Percentiles rank a stretch among this genome's conserved stretches.
phyloP scores from a whole-genome alignment of 2,113 vertebrate genomes.

The Nannobrachium achirus region DNA sequence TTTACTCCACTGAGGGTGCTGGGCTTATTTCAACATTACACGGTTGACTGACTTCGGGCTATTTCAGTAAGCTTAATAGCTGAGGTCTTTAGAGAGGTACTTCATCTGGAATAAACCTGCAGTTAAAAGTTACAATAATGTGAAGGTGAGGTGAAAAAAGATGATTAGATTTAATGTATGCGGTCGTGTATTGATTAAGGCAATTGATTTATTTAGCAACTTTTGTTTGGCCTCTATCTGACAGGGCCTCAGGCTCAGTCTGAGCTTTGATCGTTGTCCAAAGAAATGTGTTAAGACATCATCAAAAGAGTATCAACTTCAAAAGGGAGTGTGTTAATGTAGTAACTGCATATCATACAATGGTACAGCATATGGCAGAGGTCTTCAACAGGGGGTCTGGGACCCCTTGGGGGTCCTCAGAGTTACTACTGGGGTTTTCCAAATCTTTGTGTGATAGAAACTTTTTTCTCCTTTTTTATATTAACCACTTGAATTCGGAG shows the following conservation, averaged over 20 bases:
- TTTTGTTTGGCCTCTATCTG: too few relatives aligned
- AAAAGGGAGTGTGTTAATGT: background rate
- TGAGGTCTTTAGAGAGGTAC: background rate
- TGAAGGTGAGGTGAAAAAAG: too few relatives aligned
- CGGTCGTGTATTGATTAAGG: background rate
- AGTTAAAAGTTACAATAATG: too few relatives aligned
- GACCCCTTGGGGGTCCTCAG: too few relatives aligned
- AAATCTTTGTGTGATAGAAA: too few relatives aligned
- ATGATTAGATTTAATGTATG: too few relatives aligned
- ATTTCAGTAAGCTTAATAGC: conserved; percentile 1
- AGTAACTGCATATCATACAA: background rate
- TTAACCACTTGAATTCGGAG: too few relatives aligned
- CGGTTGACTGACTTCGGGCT: background rate
- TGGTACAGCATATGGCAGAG: too few relatives aligned
- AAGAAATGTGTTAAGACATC: background rate
- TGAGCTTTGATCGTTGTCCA: background rate
- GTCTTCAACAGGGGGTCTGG: too few relatives aligned
- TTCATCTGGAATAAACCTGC: background rate
- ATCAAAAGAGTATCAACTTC: background rate
- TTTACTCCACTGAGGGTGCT: background rate
- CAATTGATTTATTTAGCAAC: background rate
- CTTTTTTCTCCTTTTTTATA: too few relatives aligned
- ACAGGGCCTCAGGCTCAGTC: background rate
- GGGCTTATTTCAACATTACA: background rate
- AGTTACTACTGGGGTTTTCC: too few relatives aligned